These are phyloP conservation scores for Xylota sylvarum DNA, from an alignment of 2,888 invertebrate species.

Conservation along the genomic window DNA sequence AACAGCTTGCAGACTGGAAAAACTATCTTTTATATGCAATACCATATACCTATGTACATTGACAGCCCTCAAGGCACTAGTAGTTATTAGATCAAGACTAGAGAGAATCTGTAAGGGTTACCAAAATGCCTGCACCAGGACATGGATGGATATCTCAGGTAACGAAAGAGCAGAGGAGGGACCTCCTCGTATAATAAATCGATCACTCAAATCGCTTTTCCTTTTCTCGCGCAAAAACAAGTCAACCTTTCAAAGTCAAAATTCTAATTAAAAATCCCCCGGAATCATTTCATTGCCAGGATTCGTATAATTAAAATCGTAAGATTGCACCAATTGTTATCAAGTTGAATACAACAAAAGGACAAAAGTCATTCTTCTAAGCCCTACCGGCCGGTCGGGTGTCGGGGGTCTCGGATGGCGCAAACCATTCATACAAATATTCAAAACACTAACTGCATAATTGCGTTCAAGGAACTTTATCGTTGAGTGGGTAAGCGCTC, in stretches of 20 bases:
- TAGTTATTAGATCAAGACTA: too few relatives aligned
- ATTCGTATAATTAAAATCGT: conserved; percentile 50
- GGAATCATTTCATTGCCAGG: conserved; percentile 35
- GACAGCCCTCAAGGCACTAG: too few relatives aligned
- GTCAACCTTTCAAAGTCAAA: background rate
- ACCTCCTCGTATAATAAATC: too few relatives aligned
- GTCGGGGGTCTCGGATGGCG: background rate
- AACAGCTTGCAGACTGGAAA: too few relatives aligned
- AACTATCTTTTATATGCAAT: too few relatives aligned
- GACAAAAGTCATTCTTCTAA: conserved; percentile 28
- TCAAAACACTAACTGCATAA: conserved; percentile 43
- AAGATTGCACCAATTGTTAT: conserved; percentile 51
- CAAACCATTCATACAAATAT: conserved; percentile 2
- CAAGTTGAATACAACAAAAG: conserved; percentile 43
- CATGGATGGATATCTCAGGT: background rate
- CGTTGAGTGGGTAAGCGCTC: background rate
- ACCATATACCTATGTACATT: too few relatives aligned
- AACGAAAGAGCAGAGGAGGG: too few relatives aligned
- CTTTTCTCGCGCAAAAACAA: background rate
- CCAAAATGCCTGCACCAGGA: too few relatives aligned
- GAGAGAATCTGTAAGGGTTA: too few relatives aligned
- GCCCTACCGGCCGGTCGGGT: background rate
- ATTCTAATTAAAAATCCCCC: conserved; percentile 52
- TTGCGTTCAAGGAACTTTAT: conserved; percentile 32
- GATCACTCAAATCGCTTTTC: too few relatives aligned